These are phyloP conservation scores for Zonitis immaculata DNA, from an alignment of 2,888 invertebrate genomes.

Conservation along the genomic window DNA sequence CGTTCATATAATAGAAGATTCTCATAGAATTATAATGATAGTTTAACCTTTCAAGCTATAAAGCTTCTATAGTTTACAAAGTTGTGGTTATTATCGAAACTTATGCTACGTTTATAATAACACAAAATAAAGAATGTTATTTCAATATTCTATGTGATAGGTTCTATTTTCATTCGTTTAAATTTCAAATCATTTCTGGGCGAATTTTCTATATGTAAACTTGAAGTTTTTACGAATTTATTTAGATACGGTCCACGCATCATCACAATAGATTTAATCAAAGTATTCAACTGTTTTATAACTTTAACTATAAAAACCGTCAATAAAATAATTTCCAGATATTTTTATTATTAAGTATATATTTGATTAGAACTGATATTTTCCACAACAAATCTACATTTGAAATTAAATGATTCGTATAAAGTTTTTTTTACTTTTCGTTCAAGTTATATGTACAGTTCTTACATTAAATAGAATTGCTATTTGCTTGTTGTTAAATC, in stretches of 20 bases:
- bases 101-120: neutral
- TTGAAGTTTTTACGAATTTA: neutral
- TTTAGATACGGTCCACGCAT: neutral
- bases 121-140: neutral
- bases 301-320: neutral
- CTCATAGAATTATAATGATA: neutral
- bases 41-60: neutral
- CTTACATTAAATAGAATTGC: neutral
- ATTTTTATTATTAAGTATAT: neutral
- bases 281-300: neutral
- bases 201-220: too few species aligned
- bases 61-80: neutral
- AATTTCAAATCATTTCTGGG: neutral
- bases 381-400: neutral
- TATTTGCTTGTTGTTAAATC: neutral
- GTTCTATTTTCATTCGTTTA: neutral
- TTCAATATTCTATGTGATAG: neutral
- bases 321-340: neutral
- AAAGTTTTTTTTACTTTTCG: neutral
- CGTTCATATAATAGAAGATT: neutral
- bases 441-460: neutral
- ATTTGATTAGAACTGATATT: neutral
- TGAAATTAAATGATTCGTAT: neutral
- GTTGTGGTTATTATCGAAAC: neutral
- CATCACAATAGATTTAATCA: neutral